phyloP scores from a whole-genome alignment of 2,888 invertebrate genomes.

The Tridacna crocea region DNA sequence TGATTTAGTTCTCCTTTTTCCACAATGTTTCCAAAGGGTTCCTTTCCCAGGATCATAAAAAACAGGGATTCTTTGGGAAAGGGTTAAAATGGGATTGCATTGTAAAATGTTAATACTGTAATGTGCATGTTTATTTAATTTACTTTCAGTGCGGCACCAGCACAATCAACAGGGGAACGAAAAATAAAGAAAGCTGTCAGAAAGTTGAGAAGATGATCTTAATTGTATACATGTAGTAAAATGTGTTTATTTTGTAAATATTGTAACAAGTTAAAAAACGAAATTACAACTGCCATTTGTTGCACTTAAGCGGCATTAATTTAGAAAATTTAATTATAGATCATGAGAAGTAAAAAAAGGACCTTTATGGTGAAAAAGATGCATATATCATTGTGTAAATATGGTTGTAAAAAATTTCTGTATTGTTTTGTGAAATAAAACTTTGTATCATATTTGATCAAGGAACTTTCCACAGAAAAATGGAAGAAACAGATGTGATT shows the following conservation, averaged over 20 bases:
- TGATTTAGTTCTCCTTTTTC: too few relatives aligned
- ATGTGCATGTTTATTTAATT: neutral
- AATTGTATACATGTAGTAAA: neutral
- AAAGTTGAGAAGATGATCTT: slow-evolving; percentile 61
- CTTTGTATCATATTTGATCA: neutral
- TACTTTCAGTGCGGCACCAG: slow-evolving; percentile 40
- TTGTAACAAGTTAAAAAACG: neutral
- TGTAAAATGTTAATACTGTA: too few relatives aligned
- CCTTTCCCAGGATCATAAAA: too few relatives aligned
- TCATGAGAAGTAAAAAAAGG: neutral
- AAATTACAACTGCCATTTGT: neutral
- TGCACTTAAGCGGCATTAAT: neutral
- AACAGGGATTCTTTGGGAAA: too few relatives aligned
- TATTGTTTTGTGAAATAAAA: neutral
- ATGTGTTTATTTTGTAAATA: neutral
- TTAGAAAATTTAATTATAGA: neutral
- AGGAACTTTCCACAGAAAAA: neutral
- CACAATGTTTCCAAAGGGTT: too few relatives aligned
- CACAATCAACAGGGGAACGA: slow-evolving; percentile 37
- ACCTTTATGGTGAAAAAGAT: neutral
- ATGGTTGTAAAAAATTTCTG: neutral
- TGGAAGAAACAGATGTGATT: neutral
- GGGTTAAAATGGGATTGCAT: too few relatives aligned
- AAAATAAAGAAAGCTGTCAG: slow-evolving; percentile 66
- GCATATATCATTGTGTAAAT: neutral